Percentiles rank a stretch among this genome's conserved stretches.
These are phyloP conservation scores for Helicoverpa assulta DNA, from an alignment of 2,888 invertebrate species.

Conservation along the genomic window DNA sequence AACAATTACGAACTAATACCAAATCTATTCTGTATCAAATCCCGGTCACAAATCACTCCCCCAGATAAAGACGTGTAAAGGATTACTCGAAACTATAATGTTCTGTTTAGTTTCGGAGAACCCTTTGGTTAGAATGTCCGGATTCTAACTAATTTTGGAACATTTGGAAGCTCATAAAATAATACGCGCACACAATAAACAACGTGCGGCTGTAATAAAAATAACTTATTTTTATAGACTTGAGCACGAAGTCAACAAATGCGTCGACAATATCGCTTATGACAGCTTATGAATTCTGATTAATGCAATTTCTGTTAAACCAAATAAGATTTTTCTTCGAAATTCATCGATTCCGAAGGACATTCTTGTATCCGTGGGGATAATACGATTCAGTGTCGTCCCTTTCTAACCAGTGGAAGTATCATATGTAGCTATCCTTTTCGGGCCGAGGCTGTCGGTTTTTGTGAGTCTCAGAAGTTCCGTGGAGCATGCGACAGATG, in stretches of 20 bases:
- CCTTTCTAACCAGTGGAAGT: constrained; percentile 65
- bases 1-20: constrained; percentile 61
- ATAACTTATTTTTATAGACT: constrained; percentile 36
- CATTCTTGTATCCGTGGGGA: constrained; percentile 75
- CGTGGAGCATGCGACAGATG: constrained; percentile 88
- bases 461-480: constrained; percentile 87
- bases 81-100: constrained; percentile 81
- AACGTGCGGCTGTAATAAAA: constrained; percentile 51
- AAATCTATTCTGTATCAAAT: constrained; percentile 73
- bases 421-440: constrained; percentile 73
- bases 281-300: constrained; percentile 71
- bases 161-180: constrained; percentile 60
- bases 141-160: constrained; percentile 70
- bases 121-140: constrained; percentile 66
- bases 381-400: constrained; percentile 75
- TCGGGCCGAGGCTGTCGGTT: constrained; percentile 80
- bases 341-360: constrained; percentile 78
- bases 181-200: constrained; percentile 48
- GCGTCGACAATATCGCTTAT: constrained; percentile 63
- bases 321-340: constrained; percentile 69
- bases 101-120: constrained; percentile 75
- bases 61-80: constrained; percentile 77
- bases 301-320: constrained; percentile 66
- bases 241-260: constrained; percentile 27
- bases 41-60: constrained; percentile 77